These are phyloP conservation scores for Psammodynastes pulverulentus DNA, from an alignment of 2,113 vertebrate genomes.

Conservation along the genomic window DNA sequence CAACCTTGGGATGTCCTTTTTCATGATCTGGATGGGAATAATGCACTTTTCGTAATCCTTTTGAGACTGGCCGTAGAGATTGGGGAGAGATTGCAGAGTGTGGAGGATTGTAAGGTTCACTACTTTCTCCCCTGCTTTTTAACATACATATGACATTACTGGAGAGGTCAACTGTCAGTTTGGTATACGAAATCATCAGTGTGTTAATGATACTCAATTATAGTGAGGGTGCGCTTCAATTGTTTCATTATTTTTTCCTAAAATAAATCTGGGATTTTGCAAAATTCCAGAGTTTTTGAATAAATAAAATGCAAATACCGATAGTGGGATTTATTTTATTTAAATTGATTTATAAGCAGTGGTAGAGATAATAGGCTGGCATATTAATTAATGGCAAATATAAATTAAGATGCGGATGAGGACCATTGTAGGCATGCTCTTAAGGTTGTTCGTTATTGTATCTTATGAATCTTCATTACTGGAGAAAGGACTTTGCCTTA, in stretches of 20 bases:
- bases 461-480: not conserved
- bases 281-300: not conserved
- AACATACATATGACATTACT: not conserved
- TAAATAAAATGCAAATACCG: not conserved
- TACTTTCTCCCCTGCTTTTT: not conserved
- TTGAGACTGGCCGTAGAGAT: not conserved
- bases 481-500: not conserved
- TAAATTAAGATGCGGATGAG: not conserved
- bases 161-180: not conserved
- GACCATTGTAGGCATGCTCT: not conserved
- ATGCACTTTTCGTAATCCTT: not conserved
- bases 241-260: not conserved
- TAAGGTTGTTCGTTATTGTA: not conserved
- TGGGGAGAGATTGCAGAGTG: not conserved
- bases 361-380: not conserved
- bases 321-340: not conserved
- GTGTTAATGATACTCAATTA: not conserved
- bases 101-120: not conserved
- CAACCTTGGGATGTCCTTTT: not conserved
- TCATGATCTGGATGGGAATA: not conserved
- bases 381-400: not conserved
- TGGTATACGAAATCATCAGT: not conserved
- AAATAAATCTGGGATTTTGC: not conserved
- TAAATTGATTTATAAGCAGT: not conserved
- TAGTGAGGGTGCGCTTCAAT: not conserved